phyloP scores from a whole-genome alignment of 2,797 vertebrate genomes.

The Molothrus aeneus region DNA sequence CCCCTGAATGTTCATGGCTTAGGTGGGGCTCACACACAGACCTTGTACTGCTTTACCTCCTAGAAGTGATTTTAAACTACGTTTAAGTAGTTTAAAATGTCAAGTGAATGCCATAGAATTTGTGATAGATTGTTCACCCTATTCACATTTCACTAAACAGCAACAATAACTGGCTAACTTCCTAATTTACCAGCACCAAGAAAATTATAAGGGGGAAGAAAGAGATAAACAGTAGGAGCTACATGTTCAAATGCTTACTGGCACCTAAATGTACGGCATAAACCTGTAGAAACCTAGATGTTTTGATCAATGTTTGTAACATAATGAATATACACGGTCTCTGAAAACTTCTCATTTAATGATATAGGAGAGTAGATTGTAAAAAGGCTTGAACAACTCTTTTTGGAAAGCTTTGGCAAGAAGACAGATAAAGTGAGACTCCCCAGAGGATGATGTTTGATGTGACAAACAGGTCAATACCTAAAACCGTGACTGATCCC shows the following conservation, averaged over 20 bases:
- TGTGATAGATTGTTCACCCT: not conserved
- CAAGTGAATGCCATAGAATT: not conserved
- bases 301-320: not conserved
- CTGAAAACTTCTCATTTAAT: not conserved
- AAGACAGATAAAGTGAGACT: not conserved
- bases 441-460: not conserved
- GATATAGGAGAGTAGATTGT: not conserved
- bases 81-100: not conserved
- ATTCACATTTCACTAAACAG: not conserved
- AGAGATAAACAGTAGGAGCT: not conserved
- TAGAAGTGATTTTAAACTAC: not conserved
- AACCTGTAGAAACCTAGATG: not conserved
- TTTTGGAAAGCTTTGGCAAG: not conserved
- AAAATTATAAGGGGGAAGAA: not conserved
- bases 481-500: not conserved
- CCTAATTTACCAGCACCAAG: not conserved
- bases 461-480: slow-evolving; percentile 11
- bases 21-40: not conserved
- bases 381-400: not conserved
- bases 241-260: not conserved
- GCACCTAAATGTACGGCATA: not conserved
- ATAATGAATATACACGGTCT: not conserved
- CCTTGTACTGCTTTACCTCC: not conserved
- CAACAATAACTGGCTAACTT: not conserved
- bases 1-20: not conserved